Conservation (phyloP, 2,888 invertebrate species). For the Leptarthrus brevirostris region DNA sequence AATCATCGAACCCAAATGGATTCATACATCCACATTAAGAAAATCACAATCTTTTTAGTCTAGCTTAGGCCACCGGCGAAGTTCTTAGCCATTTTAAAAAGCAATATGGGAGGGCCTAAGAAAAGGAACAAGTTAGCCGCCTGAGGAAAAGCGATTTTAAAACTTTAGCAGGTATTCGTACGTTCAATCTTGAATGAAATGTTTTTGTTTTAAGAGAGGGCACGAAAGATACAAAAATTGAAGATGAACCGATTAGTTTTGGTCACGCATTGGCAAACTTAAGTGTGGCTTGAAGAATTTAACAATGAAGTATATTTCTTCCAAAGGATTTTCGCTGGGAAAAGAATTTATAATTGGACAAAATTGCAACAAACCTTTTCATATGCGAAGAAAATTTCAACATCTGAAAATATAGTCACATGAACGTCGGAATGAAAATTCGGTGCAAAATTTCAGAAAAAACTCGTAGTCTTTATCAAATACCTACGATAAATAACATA, state of each 20-base stretch:
- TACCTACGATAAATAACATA: too few relatives aligned
- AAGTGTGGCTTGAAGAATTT: too few relatives aligned
- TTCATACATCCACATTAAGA: slow-evolving; percentile 26
- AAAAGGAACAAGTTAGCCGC: not conserved
- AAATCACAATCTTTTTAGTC: slow-evolving; percentile 14
- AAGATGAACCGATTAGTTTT: not conserved
- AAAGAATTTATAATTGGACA: too few relatives aligned
- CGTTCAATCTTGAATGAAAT: not conserved
- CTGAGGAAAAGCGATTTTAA: not conserved
- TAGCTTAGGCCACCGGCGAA: slow-evolving; percentile 20
- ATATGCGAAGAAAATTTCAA: too few relatives aligned
- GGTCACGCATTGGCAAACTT: not conserved
- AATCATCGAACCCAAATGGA: slow-evolving; percentile 22
- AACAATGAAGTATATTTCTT: too few relatives aligned
- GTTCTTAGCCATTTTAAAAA: slow-evolving; percentile 3
- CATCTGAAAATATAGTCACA: too few relatives aligned
- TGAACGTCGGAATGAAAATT: too few relatives aligned
- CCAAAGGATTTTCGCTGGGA: too few relatives aligned
- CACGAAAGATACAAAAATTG: not conserved
- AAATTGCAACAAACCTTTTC: too few relatives aligned
- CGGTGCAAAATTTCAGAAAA: too few relatives aligned
- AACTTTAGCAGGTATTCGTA: not conserved
- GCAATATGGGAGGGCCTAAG: slow-evolving; percentile 4
- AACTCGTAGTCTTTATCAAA: too few relatives aligned
- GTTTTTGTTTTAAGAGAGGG: not conserved